These are phyloP conservation scores for Philonicus albiceps DNA, from an alignment of 2,888 invertebrate genomes.

Conservation along the genomic window DNA sequence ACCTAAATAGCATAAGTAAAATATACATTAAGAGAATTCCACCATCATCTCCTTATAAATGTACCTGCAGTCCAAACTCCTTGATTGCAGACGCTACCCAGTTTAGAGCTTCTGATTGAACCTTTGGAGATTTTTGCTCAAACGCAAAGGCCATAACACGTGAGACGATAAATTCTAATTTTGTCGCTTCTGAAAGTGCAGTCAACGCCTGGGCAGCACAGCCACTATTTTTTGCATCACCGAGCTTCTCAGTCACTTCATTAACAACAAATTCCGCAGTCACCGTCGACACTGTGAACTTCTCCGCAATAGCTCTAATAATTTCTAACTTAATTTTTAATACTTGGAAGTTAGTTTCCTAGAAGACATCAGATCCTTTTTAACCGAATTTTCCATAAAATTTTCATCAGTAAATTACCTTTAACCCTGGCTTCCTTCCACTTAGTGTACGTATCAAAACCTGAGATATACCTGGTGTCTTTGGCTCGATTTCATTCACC, in stretches of 20 bases:
- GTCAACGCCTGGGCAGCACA: conserved; percentile 72
- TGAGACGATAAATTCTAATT: conserved; percentile 76
- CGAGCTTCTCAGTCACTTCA: conserved; percentile 85
- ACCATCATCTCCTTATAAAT: neutral
- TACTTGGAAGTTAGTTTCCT: conserved; percentile 93
- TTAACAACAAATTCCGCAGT: conserved; percentile 78
- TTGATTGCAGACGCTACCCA: conserved; percentile 82
- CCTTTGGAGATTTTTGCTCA: conserved; percentile 90
- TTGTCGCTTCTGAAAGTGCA: conserved; percentile 79
- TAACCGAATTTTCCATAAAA: conserved; percentile 55
- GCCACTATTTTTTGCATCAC: conserved; percentile 80
- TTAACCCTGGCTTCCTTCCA: conserved; percentile 83
- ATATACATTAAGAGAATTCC: neutral
- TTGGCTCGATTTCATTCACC: conserved; percentile 69
- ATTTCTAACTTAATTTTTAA: conserved; percentile 83
- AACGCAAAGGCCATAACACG: conserved; percentile 80
- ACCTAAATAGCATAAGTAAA: conserved; percentile 62
- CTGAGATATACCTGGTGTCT: conserved; percentile 74
- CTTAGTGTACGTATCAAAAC: conserved; percentile 76
- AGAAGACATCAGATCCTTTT: conserved; percentile 16
- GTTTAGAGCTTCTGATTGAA: conserved; percentile 82
- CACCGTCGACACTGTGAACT: conserved; percentile 74
- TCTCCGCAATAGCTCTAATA: conserved; percentile 79
- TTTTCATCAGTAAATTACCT: conserved; percentile 49
- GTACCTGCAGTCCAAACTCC: conserved; percentile 79